Evolutionary conservation across 2,797 vertebrate genomes (phyloP), one percentile per base, ranked within the genome.

Genomic region (Sebastes vulpes): DNA sequence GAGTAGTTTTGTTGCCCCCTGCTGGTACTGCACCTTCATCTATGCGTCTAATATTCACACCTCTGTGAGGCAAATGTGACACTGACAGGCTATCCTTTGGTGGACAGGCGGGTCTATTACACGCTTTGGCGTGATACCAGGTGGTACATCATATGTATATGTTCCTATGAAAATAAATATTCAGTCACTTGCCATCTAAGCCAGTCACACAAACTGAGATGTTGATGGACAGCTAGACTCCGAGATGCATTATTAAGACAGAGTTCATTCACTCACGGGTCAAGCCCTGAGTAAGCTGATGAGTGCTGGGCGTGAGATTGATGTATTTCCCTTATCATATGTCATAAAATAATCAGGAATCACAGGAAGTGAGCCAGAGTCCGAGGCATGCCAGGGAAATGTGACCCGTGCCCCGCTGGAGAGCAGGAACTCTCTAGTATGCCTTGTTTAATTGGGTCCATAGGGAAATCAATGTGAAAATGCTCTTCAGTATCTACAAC

Each of bases 381-480:
- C 73, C 12, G 56, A 58, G 57, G 63, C 50, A 67, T 61, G 71
- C 59, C 64, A 67, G 54, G 48, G 80, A 89, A 92, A 90, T 85
- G 65, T 86, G 82, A 86, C 87, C 73, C 12, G 4, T 78, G 73
- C 72, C 86, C 70, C 21, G 1, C 56, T 74, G 78, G 81, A 60
- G 80, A 74, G 46, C 64, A 79, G 79, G 81, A 89, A 79, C 79
- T 72, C 64, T 79, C 81, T 68, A 21, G 53, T 83, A 53, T 28
- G 25, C 71, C 85, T 82, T 81, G 20, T 92, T 87, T 94, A 93
- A 95, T 92, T 90, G 86, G 83, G 42, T 88, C 90, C 84, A 8
- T 63, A 1, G 94, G 92, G 88, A 95, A 94, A 93, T 93, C 91
- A 91, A 32, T 79, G 67, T 67, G 76, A 87, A 86, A 89, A 83